phyloP scores from a whole-genome alignment of 2,113 vertebrate genomes.

The Lophochroa leadbeateri region DNA sequence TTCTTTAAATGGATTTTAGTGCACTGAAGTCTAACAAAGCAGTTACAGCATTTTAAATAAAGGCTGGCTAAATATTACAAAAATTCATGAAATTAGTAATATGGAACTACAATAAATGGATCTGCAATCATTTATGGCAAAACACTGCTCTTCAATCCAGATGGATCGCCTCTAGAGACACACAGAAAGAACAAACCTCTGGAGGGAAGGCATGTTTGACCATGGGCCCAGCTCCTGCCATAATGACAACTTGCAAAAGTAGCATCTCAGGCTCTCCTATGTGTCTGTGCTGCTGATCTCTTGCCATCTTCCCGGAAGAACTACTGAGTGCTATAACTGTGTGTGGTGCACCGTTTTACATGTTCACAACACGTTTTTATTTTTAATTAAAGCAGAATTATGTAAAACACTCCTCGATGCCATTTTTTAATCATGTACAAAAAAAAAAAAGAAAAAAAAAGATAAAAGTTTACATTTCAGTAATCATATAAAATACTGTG shows the following conservation, averaged over 20 bases:
- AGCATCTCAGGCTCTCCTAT: background rate
- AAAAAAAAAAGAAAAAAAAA: background rate
- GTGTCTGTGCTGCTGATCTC: background rate
- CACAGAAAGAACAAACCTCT: background rate
- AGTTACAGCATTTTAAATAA: background rate
- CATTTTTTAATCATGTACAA: background rate
- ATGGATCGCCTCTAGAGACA: background rate
- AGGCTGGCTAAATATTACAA: background rate
- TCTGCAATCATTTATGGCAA: background rate
- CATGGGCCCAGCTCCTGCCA: background rate
- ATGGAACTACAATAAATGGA: background rate
- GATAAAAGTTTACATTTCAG: background rate
- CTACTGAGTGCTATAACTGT: background rate
- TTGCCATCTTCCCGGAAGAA: background rate
- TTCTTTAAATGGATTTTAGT: background rate
- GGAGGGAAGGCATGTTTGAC: background rate
- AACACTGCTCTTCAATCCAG: background rate
- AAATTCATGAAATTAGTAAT: background rate
- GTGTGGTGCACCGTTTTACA: background rate
- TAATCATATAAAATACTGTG: background rate
- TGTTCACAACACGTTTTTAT: background rate
- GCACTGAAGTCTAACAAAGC: background rate
- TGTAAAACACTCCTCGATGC: fast-evolving
- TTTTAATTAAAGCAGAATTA: background rate
- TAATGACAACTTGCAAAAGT: background rate